These are phyloP conservation scores for Epinephelus awoara DNA, from an alignment of 2,797 vertebrate species.

Conservation along the genomic window DNA sequence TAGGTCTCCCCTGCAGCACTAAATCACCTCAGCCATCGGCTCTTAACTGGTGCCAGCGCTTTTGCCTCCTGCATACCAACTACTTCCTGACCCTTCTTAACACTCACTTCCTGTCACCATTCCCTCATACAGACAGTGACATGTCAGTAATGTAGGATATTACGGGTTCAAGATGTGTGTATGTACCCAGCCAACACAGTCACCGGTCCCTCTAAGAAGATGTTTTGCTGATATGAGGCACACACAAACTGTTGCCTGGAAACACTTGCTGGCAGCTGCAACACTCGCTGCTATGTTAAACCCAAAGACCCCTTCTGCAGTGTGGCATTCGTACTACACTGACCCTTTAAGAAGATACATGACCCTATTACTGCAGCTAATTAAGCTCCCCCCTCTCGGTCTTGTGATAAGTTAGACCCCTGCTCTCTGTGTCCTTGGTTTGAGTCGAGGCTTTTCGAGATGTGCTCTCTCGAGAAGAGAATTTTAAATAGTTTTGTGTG, in stretches of 20 bases:
- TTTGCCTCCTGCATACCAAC: slow-evolving; percentile 69
- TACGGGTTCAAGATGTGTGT: slow-evolving; percentile 28
- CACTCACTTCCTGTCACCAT: slow-evolving; percentile 47
- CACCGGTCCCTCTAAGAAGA: slow-evolving; percentile 11
- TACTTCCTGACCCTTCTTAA: slow-evolving; percentile 31
- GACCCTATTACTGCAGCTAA: slow-evolving; percentile 78
- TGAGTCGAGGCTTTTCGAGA: slow-evolving; percentile 53
- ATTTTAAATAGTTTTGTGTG: slow-evolving; percentile 50
- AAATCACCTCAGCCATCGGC: slow-evolving; percentile 68
- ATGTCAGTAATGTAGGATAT: slow-evolving; percentile 16
- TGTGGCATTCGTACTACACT: slow-evolving; percentile 31
- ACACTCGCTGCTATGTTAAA: slow-evolving; percentile 55
- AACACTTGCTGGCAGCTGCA: slow-evolving; percentile 42
- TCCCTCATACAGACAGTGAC: slow-evolving; percentile 35
- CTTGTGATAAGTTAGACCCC: slow-evolving; percentile 62
- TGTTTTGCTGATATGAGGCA: slow-evolving; percentile 24
- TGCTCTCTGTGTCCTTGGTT: slow-evolving; percentile 18
- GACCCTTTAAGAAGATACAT: slow-evolving; percentile 76
- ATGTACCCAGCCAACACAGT: slow-evolving; percentile 29
- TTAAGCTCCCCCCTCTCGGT: slow-evolving; percentile 61
- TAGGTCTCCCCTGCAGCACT: slow-evolving; percentile 55
- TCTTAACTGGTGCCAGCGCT: slow-evolving; percentile 51
- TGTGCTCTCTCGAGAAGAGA: slow-evolving; percentile 40
- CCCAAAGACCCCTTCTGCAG: slow-evolving; percentile 55
- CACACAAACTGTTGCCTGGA: slow-evolving; percentile 48